Evolutionary conservation across 1,140 invertebrate species (phyloP), one percentile per base, ranked within the genome.

Genomic region (Aphidius ervi): DNA sequence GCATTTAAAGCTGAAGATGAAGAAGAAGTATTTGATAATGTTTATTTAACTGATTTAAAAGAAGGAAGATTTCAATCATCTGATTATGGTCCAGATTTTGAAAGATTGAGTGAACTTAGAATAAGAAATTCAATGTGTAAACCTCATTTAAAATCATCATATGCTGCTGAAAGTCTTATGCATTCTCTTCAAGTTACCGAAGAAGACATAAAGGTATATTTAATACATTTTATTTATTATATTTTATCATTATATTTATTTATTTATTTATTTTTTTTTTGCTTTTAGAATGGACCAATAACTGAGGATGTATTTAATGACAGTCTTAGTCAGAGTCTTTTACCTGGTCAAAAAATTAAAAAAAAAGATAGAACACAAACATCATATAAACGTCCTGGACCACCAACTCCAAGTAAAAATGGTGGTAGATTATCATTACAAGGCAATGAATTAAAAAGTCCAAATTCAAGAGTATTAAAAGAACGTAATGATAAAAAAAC

Each of bases 71-170:
- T 65, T 52, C 63, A 63, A 16, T 23, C 58, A 9, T 37, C 58
- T 9, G 74, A 73, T 50, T 49, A 66, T 9, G 72, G 70, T 52
- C 49, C 67, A n/a, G 64, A 65, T 53, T 61, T 61, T 9, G 76
- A 80, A 23, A 73, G 89, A 58, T 66, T 91, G 9, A 85, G 84
- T 5, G 90, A 93, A 71, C 79, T 96, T 16, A 86, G 89, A 69
- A 85, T 87, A 70, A 81, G 94, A 39, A 97, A 97, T 77, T 93
- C 93, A 0, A 77, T 95, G 54, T 89, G 89, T 63, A 89, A 87
- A 20, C 91, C 93, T 5, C 94, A 97, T 74, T 77, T 96, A 55
- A 93, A 91, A 78, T 92, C 91, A 63, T 88, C 91, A 1, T 96
- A 97, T 79, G 90, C 93, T 0, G 89, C 88, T 2, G 94, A 94